These are phyloP conservation scores for Collichthys lucidus DNA, from an alignment of 2,113 vertebrate species.

Conservation along the genomic window DNA sequence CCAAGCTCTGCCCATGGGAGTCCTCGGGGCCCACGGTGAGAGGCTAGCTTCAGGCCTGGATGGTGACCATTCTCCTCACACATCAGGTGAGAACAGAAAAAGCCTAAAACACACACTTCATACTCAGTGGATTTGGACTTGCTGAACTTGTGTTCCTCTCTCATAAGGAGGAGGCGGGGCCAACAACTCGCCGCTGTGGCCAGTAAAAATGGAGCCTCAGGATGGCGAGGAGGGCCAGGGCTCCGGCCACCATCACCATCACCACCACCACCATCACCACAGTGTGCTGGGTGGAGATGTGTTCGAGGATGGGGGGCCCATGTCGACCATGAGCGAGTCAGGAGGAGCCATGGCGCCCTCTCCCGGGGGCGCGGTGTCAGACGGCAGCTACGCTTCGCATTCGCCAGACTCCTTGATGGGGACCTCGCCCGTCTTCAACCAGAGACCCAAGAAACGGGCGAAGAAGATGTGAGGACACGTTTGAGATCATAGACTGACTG, in stretches of 20 bases:
- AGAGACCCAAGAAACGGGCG: slow-evolving; percentile 92
- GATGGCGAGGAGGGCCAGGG: slow-evolving; percentile 92
- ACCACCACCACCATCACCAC: slow-evolving; percentile 77
- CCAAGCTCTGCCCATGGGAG: slow-evolving; percentile 92
- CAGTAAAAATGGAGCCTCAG: slow-evolving; percentile 97
- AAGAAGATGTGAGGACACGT: slow-evolving; percentile 89
- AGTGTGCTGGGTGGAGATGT: slow-evolving; percentile 91
- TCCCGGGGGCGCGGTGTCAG: slow-evolving; percentile 87
- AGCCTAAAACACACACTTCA: too few species aligned
- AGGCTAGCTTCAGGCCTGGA: slow-evolving; percentile 91
- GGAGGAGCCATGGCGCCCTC: slow-evolving; percentile 89
- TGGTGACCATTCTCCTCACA: slow-evolving; percentile 92
- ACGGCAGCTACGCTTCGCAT: slow-evolving; percentile 94
- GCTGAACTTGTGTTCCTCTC: background rate
- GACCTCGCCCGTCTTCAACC: slow-evolving; percentile 94
- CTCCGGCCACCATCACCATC: slow-evolving; percentile 81
- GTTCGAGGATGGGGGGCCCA: slow-evolving; percentile 93
- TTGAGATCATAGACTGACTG: background rate
- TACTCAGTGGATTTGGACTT: background rate
- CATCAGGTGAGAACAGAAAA: slow-evolving; percentile 85
- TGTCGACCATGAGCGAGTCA: slow-evolving; percentile 97
- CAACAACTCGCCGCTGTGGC: slow-evolving; percentile 95
- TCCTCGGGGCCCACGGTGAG: slow-evolving; percentile 90
- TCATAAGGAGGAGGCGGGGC: slow-evolving; percentile 86
- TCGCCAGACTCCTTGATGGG: slow-evolving; percentile 96